Percentiles rank a stretch among this genome's conserved stretches.
phyloP scores from a whole-genome alignment of 92 coral and sea anemone genomes.

The Ricordea florida region DNA sequence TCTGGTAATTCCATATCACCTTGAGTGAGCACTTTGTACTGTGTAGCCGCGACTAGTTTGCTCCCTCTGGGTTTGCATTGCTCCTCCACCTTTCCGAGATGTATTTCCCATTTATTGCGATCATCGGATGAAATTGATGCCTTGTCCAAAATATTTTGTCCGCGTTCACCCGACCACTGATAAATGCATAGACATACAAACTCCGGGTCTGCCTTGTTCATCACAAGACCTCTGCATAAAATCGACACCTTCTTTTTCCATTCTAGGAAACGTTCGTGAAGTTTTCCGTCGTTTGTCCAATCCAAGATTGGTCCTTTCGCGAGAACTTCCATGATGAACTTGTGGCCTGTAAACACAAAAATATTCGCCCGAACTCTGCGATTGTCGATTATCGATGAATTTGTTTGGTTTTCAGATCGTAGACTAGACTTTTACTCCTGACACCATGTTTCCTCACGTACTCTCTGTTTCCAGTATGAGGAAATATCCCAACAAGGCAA shows the following conservation, averaged over 20 bases:
- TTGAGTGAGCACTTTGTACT: too few relatives aligned
- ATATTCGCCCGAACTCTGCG: not conserved
- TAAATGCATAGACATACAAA: not conserved
- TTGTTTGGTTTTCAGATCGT: constrained; percentile 1
- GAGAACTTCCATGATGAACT: constrained; percentile 2
- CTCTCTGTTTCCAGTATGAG: too few relatives aligned
- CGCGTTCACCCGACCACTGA: constrained; percentile 1
- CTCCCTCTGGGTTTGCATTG: too few relatives aligned
- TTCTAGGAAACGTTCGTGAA: constrained; percentile 3
- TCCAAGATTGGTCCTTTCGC: constrained; percentile 1
- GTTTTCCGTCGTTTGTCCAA: not conserved
- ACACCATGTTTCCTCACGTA: constrained; percentile 1
- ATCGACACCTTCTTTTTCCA: not conserved
- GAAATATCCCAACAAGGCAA: too few relatives aligned
- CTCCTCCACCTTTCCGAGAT: too few relatives aligned
- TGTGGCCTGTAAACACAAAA: not conserved
- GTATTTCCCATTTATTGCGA: too few relatives aligned
- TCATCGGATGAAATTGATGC: too few relatives aligned
- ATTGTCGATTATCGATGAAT: not conserved
- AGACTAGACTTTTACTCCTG: constrained; percentile 6
- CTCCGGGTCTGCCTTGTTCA: constrained; percentile 4
- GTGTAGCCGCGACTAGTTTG: too few relatives aligned
- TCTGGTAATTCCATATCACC: too few relatives aligned
- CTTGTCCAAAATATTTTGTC: too few relatives aligned
- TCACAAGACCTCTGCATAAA: constrained; percentile 19